Evolutionary conservation across 1,140 invertebrate genomes (phyloP).

Genomic region (Lepeophtheirus salmonis): DNA sequence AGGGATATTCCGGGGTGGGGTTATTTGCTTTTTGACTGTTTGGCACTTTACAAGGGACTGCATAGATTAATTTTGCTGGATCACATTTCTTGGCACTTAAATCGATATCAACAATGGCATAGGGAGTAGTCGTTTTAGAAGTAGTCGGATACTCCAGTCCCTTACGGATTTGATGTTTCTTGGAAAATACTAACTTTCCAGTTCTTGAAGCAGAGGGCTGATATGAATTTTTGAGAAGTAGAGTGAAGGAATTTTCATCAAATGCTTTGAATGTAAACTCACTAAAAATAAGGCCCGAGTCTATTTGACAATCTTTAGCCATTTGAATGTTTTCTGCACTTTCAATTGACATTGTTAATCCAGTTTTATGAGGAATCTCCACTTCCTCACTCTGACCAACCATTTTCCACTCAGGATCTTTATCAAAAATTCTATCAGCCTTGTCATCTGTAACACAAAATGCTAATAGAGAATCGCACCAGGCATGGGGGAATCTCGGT

Average conservation of each 20-base stretch:
- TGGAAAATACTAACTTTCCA: not conserved
- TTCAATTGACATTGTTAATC: not conserved
- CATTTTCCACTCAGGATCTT: not conserved
- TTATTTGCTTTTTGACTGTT: not conserved
- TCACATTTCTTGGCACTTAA: not conserved
- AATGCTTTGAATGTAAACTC: constrained; percentile 3
- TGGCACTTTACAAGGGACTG: not conserved
- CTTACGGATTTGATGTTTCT: not conserved
- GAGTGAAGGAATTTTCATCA: not conserved
- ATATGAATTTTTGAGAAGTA: not conserved
- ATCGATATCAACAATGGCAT: not conserved
- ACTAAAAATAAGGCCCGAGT: not conserved
- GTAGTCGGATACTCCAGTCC: not conserved
- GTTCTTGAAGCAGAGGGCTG: not conserved
- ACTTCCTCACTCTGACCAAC: not conserved
- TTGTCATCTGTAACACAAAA: constrained; percentile 6
- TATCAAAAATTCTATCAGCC: not conserved
- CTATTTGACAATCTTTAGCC: constrained; percentile 1
- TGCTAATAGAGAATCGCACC: not conserved
- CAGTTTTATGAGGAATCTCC: not conserved
- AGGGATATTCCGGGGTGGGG: not conserved
- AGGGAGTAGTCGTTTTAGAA: not conserved
- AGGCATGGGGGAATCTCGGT: not conserved
- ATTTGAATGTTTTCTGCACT: not conserved
- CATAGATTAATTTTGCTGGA: not conserved